phyloP scores from a whole-genome alignment of 2,797 vertebrate genomes.

The Pseudochirops cupreus region DNA sequence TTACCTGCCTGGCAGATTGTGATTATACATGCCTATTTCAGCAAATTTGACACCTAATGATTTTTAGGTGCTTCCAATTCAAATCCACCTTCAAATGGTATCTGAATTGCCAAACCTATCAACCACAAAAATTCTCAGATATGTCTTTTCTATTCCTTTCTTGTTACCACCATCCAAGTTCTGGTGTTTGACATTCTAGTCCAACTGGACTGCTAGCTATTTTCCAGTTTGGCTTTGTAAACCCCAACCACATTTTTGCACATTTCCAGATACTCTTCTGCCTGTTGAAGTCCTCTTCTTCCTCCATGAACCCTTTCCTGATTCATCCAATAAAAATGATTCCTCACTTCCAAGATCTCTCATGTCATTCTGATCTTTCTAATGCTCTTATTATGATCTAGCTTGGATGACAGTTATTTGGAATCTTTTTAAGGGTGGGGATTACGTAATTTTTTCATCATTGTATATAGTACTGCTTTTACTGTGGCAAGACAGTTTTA shows the following conservation, averaged over 20 bases:
- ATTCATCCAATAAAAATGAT: not conserved
- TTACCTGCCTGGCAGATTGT: not conserved
- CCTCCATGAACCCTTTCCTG: not conserved
- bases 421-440: not conserved
- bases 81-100: not conserved
- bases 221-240: not conserved
- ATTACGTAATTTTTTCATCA: not conserved
- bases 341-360: not conserved
- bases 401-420: not conserved
- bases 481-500: not conserved
- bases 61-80: not conserved
- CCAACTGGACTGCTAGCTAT: not conserved
- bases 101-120: not conserved
- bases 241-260: not conserved
- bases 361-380: not conserved
- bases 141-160: not conserved
- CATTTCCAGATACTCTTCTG: not conserved
- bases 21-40: not conserved
- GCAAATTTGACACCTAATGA: not conserved
- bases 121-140: not conserved
- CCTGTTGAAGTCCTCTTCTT: not conserved
- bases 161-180: not conserved
- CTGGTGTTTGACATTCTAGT: not conserved
- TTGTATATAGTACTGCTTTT: not conserved
- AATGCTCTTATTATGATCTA: not conserved